Base-by-base conservation (phyloP, 2,797 vertebrate species). In the Gallinago stenura region DNA sequence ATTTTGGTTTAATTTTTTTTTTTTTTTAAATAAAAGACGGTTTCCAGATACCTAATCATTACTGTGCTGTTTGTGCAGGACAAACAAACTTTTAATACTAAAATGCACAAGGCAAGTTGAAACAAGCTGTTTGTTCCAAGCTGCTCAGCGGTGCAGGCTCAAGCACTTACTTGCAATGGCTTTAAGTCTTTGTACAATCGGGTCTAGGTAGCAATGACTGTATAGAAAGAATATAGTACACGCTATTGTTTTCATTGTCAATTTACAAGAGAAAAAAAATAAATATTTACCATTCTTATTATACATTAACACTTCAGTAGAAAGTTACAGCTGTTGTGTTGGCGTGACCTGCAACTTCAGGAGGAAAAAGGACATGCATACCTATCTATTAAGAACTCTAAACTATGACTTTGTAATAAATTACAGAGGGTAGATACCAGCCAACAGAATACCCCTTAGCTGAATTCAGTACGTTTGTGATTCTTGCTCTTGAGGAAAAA, bases 251-350 rank as follows among this genome's bases (percentile, higher is more conserved):
- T 88, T 85, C 96, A 93, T 95, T 91, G 86, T 93, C 95, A 75
- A 97, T 97, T 95, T 97, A 96, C 97, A 96, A 91, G 84, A 97
- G 78, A 84, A 95, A 96, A 96, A 95, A 97, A 97, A 97, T 97
- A 97, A 97, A 96, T 97, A 97, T 94, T 65, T 95, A 58, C 82
- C 93, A 46, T 86, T 92, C 94, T 97, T 95, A 97, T 95, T 89
- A 70, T 95, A 96, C 94, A 95, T 95, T 77, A 97, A 96, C 95
- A 94, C 94, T 94, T 97, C 81, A 79, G 95, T 94, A 97, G 92
- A 95, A 97, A 95, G 95, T 84, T 93, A 92, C 93, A 96, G 93
- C 84, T 95, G 83, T 91, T 93, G 82, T 33, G 72, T 95, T 93
- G 96, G 87, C 94, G 75, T 83, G 89, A 93, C 90, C 83, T 93